Conservation (phyloP, 23 tunicate species). For the Clavelina lepadiformis region DNA sequence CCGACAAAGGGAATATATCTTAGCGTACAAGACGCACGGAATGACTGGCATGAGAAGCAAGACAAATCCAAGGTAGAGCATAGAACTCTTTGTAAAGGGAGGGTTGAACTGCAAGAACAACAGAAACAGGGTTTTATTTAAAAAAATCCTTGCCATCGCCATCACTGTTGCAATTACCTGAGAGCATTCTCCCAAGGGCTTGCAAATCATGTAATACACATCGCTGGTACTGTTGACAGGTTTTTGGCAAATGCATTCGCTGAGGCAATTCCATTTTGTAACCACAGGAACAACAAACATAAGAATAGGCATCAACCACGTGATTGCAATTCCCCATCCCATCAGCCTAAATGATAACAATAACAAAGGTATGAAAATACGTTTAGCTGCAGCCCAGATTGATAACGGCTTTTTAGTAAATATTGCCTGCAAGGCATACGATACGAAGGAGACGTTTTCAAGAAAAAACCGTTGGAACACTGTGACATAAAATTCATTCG, state of each 20-base stretch:
- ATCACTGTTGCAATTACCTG: slow-evolving; percentile 30
- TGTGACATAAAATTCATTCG: too few species aligned
- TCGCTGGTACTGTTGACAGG: slow-evolving; percentile 39
- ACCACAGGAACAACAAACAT: slow-evolving; percentile 70
- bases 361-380: too few species aligned
- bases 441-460: background rate
- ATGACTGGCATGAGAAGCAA: slow-evolving; percentile 61
- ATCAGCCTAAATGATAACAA: slow-evolving; percentile 45
- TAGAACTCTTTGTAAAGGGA: slow-evolving; percentile 68
- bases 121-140: background rate
- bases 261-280: slow-evolving; percentile 68
- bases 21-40: slow-evolving; percentile 60
- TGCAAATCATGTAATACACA: slow-evolving; percentile 77
- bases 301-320: slow-evolving; percentile 77
- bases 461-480: too few species aligned
- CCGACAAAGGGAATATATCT: slow-evolving; percentile 44
- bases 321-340: slow-evolving; percentile 49
- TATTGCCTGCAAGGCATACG: background rate
- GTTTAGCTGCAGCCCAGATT: too few species aligned
- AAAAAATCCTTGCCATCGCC: background rate
- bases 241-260: slow-evolving; percentile 33
- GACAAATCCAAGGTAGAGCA: slow-evolving; percentile 64
- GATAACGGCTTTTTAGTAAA: background rate
- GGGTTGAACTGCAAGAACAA: slow-evolving; percentile 57
- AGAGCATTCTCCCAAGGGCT: slow-evolving; percentile 53